Base-by-base conservation (phyloP, 2,888 invertebrate genomes). In the Spisula solida region DNA sequence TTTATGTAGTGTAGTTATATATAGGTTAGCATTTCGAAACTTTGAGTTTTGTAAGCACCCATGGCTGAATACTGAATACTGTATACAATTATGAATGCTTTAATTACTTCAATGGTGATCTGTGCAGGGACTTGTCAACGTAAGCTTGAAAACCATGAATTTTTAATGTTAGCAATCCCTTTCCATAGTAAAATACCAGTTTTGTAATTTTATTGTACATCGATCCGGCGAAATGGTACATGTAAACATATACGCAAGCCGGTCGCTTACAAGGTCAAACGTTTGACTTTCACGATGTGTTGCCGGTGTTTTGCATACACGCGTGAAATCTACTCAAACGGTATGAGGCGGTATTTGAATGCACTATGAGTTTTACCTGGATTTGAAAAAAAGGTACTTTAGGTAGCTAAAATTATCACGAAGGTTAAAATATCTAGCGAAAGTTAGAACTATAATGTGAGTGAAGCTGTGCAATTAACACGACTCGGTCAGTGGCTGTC, bases 241-340 rank as follows among this genome's bases (percentile, higher is more conserved):
- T n/a, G n/a, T 16, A 31, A 70, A 41, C 8, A 41, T 8, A 41
- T 14, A 31, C 20, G 8, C 60, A 60, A 60, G 60, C 31, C n/a
- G n/a, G 75, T 31, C 75, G 31, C 10, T 8, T 41, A 75, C 75
- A 75, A 75, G 75, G 75, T 75, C 75, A 75, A 16, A 10, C 34
- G 16, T 31, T 75, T 75, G 75, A 75, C 75, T 75, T 75, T 75
- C 75, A 75, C 14, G 34, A 34, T 29, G 25, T 66, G 18, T 70
- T 70, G 25, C 70, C 41, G 41, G 70, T 29, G 18, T 34, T 31
- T 75, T 34, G 75, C 34, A 75, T 75, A 31, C 34, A 34, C 31
- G 25, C 60, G n/a, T 66, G 60, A 25, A 66, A 20, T 66, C 12
- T 25, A 51, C 51, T 51, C 41, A 41, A 41, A 51, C n/a, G 51